Percentiles rank a stretch among this genome's conserved stretches.
Conservation (phyloP, 2,113 vertebrate species). For the Nerophis lumbriciformis region DNA sequence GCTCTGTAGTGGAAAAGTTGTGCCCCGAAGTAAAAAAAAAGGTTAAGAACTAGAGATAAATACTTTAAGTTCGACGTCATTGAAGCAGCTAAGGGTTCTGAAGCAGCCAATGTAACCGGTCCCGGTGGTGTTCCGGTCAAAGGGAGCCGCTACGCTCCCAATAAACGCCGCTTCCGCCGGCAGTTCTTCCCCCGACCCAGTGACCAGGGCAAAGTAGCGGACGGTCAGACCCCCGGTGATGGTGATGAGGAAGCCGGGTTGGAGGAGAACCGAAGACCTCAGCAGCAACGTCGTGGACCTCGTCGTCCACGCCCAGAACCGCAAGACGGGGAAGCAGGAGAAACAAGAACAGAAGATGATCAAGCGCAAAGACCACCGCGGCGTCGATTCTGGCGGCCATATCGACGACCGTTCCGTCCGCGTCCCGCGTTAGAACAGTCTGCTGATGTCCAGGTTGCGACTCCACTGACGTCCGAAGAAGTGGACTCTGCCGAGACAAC, state of each 20-base stretch:
- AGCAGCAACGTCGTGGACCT: slow-evolving; percentile 71
- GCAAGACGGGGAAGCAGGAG: slow-evolving; percentile 53
- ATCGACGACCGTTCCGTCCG: slow-evolving; percentile 81
- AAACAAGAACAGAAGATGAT: slow-evolving; percentile 54
- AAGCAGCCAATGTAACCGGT: slow-evolving; percentile 93
- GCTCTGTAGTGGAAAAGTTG: too few species aligned
- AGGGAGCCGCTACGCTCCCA: slow-evolving; percentile 92
- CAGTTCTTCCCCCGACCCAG: slow-evolving; percentile 80
- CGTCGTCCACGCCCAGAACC: slow-evolving; percentile 56
- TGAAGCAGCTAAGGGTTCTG: too few species aligned
- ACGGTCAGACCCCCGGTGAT: slow-evolving; percentile 44
- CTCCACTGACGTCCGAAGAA: slow-evolving; percentile 30
- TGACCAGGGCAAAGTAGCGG: slow-evolving; percentile 51
- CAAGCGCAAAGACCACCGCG: slow-evolving; percentile 57
- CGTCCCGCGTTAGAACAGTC: slow-evolving; percentile 64
- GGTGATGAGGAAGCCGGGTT: slow-evolving; percentile 58
- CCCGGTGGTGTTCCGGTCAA: slow-evolving; percentile 89
- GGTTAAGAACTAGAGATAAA: too few species aligned
- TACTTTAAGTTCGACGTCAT: too few species aligned
- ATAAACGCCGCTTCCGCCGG: slow-evolving; percentile 86
- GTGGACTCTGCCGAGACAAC: slow-evolving; percentile 58
- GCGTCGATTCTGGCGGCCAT: slow-evolving; percentile 78
- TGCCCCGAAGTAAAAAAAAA: too few species aligned
- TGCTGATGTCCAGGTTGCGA: slow-evolving; percentile 46
- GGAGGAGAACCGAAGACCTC: slow-evolving; percentile 67